Evolutionary conservation across 2,797 vertebrate species (phyloP).

Genomic region (Synaphobranchus kaupii): DNA sequence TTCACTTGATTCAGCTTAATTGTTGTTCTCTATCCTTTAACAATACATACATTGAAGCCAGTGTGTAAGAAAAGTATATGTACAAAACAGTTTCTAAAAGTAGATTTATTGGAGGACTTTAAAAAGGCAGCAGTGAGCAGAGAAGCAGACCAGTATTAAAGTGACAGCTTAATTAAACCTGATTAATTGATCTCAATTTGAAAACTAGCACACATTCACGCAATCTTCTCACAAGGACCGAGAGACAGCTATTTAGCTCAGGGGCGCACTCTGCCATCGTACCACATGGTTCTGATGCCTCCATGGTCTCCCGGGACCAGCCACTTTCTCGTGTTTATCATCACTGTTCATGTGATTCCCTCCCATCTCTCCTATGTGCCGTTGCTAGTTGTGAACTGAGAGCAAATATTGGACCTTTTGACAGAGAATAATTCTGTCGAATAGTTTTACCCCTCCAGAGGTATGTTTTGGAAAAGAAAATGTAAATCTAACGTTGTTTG

Average conservation of each 20-base stretch:
- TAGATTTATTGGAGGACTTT: not conserved
- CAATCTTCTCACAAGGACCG: not conserved
- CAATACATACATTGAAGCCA: not conserved
- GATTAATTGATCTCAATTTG: not conserved
- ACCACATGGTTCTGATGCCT: too few relatives aligned
- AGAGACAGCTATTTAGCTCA: too few relatives aligned
- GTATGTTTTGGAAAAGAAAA: not conserved
- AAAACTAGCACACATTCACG: not conserved
- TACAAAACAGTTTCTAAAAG: not conserved
- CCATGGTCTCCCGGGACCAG: not conserved
- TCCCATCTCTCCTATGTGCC: not conserved
- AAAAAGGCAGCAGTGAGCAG: not conserved
- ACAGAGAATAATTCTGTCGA: not conserved
- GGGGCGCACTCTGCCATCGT: too few relatives aligned
- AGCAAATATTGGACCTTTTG: not conserved
- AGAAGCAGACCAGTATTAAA: not conserved
- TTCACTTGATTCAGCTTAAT: not conserved
- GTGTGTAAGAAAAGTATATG: not conserved
- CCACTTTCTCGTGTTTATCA: not conserved
- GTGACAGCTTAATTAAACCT: conserved; percentile 12
- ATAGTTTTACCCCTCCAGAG: not conserved
- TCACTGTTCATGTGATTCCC: not conserved
- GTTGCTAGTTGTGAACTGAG: not conserved
- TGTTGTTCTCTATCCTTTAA: not conserved
- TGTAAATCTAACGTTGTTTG: not conserved